A percentile compares a stretch with the other conserved stretches of the same genome.
Conservation (phyloP, 2,888 invertebrate genomes). For the Helleia helle region DNA sequence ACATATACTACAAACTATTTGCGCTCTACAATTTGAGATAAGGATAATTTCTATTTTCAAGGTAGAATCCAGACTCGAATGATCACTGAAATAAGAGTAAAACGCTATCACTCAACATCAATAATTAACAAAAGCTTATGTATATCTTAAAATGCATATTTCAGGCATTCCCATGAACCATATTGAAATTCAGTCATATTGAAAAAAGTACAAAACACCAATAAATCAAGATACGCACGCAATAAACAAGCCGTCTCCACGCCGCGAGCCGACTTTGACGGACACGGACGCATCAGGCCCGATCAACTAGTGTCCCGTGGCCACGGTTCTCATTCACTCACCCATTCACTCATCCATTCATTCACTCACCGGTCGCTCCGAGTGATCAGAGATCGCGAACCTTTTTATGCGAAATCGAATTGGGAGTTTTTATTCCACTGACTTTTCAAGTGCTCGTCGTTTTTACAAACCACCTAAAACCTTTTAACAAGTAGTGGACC, state of each 20-base stretch:
- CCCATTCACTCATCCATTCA: conserved; percentile 34
- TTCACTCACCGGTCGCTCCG: conserved; percentile 57
- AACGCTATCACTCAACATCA: no score
- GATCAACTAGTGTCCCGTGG: conserved; percentile 67
- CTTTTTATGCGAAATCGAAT: conserved; percentile 26
- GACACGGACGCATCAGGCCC: conserved; percentile 59
- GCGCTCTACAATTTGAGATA: no score
- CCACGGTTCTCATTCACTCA: conserved; percentile 25
- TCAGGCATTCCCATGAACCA: no score
- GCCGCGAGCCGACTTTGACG: conserved; percentile 49
- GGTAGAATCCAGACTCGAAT: no score
- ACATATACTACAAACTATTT: no score
- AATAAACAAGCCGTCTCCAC: conserved; percentile 33
- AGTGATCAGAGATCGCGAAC: conserved; percentile 59
- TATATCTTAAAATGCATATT: no score
- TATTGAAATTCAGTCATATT: no score
- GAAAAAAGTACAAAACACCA: conserved; percentile 5
- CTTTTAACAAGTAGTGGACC: conserved; percentile 8
- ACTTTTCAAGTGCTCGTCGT: conserved; percentile 16
- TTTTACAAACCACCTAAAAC: conserved; percentile 4
- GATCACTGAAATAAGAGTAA: no score
- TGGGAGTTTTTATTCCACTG: conserved; percentile 19
- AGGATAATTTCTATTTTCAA: no score
- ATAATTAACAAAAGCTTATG: no score
- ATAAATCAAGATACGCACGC: conserved; percentile 10